phyloP scores from a whole-genome alignment of 1,140 invertebrate species.

The Drosophila eugracilis region DNA sequence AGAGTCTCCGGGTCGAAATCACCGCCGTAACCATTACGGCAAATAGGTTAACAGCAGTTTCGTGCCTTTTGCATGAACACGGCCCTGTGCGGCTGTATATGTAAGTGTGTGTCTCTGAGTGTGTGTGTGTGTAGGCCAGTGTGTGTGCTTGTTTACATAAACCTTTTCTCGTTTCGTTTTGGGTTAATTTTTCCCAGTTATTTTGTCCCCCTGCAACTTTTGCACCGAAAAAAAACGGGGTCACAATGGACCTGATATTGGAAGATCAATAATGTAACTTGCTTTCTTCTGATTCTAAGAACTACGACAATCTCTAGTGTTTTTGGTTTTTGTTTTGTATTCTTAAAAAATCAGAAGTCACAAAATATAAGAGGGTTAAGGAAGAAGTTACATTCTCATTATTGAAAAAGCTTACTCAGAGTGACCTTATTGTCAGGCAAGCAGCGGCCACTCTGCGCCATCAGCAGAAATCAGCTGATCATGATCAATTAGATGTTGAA shows the following conservation, averaged over 20 bases:
- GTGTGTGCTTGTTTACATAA: slow-evolving; percentile 67
- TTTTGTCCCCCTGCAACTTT: slow-evolving; percentile 22
- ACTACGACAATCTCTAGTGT: too few relatives aligned
- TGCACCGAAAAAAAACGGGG: slow-evolving; percentile 13
- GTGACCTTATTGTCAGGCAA: neutral
- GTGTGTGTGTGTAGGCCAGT: slow-evolving; percentile 12
- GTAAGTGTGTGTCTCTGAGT: slow-evolving; percentile 6
- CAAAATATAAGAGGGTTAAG: too few relatives aligned
- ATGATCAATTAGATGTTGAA: neutral
- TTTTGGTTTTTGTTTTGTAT: too few relatives aligned
- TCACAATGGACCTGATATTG: neutral
- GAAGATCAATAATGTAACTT: neutral
- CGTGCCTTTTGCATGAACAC: slow-evolving; percentile 72
- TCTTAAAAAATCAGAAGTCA: too few relatives aligned
- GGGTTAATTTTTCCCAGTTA: slow-evolving; percentile 32
- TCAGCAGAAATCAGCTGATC: neutral
- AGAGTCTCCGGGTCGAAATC: slow-evolving; percentile 54
- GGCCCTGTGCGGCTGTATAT: slow-evolving; percentile 25
- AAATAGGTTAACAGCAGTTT: slow-evolving; percentile 80
- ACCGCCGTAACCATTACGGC: slow-evolving; percentile 65
- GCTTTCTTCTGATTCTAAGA: too few relatives aligned
- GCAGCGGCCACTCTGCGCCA: neutral
- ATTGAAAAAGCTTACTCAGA: too few relatives aligned
- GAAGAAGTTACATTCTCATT: too few relatives aligned
- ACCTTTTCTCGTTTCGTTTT: slow-evolving; percentile 64